Conservation (phyloP, 2,797 vertebrate species). For the Myotis myotis region DNA sequence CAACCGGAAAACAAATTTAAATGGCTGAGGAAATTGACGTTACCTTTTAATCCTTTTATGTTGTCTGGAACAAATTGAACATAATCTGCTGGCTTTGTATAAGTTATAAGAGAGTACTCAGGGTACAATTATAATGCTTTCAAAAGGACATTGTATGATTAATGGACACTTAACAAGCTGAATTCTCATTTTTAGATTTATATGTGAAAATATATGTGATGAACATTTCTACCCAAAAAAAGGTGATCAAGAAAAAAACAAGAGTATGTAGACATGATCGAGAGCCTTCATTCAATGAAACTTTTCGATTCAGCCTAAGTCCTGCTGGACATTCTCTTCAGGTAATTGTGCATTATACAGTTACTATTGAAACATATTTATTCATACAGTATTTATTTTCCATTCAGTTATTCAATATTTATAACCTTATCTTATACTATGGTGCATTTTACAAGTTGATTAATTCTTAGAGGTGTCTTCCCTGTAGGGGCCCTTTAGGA, state of each 20-base stretch:
- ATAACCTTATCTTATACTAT: not conserved
- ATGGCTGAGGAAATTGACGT: not conserved
- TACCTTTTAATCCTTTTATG: not conserved
- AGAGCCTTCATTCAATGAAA: slow-evolving; percentile 98
- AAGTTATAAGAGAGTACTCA: not conserved
- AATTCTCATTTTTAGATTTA: slow-evolving; percentile 88
- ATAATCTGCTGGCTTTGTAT: not conserved
- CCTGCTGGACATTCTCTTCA: slow-evolving; percentile 97
- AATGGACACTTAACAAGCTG: not conserved
- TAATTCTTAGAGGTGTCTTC: not conserved
- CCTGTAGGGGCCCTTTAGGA: not conserved
- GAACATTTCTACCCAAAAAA: slow-evolving; percentile 97
- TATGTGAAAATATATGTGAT: slow-evolving; percentile 98
- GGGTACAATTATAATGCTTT: not conserved
- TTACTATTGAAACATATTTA: not conserved
- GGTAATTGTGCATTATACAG: slow-evolving; percentile 82
- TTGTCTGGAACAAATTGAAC: not conserved
- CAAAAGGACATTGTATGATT: not conserved
- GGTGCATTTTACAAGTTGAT: not conserved
- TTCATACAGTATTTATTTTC: not conserved
- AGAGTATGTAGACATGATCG: slow-evolving; percentile 96
- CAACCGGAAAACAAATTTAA: not conserved
- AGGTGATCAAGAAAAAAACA: slow-evolving; percentile 99
- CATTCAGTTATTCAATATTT: not conserved
- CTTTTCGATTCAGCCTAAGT: slow-evolving; percentile 96